phyloP scores from a whole-genome alignment of 2,888 invertebrate genomes.

The Scaptomyza caliginosa region DNA sequence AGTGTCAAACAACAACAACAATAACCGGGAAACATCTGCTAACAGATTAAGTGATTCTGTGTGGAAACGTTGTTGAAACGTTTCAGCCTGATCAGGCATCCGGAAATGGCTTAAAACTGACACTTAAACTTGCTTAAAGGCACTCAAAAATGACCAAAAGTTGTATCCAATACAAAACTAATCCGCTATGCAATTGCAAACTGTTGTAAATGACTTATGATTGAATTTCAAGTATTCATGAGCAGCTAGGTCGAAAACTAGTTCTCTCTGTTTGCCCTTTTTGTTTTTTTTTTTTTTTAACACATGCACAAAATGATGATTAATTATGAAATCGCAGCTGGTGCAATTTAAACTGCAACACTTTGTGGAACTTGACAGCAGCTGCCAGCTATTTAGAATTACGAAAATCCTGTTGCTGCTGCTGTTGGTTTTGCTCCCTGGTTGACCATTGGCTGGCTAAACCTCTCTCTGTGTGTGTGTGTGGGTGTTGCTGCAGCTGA shows the following conservation, averaged over 20 bases:
- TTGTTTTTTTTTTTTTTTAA: no score
- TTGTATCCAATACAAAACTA: no score
- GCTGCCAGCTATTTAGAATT: slow-evolving; percentile 23
- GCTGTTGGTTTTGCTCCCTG: slow-evolving; percentile 4
- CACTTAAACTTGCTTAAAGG: no score
- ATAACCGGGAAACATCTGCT: slow-evolving; percentile 18
- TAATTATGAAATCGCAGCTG: slow-evolving; percentile 64
- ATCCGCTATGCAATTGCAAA: not conserved
- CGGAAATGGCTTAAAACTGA: slow-evolving; percentile 16
- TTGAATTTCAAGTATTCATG: not conserved
- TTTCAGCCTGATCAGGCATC: slow-evolving; percentile 8
- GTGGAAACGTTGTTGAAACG: not conserved
- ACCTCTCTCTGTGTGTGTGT: not conserved
- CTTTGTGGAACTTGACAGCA: slow-evolving; percentile 29
- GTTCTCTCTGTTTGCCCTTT: not conserved
- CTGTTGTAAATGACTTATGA: not conserved
- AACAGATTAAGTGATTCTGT: slow-evolving; percentile 10
- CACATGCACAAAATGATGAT: slow-evolving; percentile 36
- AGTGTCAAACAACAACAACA: not conserved
- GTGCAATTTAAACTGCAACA: slow-evolving; percentile 42
- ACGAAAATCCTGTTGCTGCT: slow-evolving; percentile 29
- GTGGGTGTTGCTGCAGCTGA: slow-evolving; percentile 17
- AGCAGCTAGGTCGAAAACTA: not conserved
- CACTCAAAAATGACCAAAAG: no score
- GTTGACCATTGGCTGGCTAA: slow-evolving; percentile 27